Evolutionary conservation across 1,140 invertebrate species (phyloP).

Genomic region (Probaryconus sp.): DNA sequence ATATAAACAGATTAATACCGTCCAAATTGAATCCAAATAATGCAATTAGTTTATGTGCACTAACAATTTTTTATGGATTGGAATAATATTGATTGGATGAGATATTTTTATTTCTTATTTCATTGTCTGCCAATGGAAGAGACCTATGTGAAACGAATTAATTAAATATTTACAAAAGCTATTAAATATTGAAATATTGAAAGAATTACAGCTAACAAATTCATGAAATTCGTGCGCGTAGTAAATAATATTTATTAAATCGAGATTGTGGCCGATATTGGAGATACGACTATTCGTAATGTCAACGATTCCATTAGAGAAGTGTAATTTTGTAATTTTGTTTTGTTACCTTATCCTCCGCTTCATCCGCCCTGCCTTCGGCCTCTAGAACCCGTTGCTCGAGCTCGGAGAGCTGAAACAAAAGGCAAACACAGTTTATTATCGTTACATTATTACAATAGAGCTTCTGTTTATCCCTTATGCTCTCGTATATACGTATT

Average conservation of each 20-base stretch:
- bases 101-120: too few species aligned
- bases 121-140: too few species aligned
- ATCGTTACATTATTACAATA: constrained; percentile 57
- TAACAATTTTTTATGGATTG: too few species aligned
- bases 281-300: constrained; percentile 5
- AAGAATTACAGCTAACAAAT: too few species aligned
- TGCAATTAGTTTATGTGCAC: too few species aligned
- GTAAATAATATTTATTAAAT: background rate
- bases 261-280: background rate
- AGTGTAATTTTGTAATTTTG: constrained; percentile 50
- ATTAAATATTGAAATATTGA: too few species aligned
- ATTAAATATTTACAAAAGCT: too few species aligned
- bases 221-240: too few species aligned
- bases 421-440: constrained; percentile 74
- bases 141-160: too few species aligned
- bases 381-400: constrained; percentile 93
- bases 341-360: constrained; percentile 91
- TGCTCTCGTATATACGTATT: constrained; percentile 13
- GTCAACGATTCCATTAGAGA: constrained; percentile 45
- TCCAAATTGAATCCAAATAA: too few species aligned
- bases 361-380: constrained; percentile 92
- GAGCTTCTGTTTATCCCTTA: constrained; percentile 51
- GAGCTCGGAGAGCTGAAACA: constrained; percentile 92
- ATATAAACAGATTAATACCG: too few species aligned
- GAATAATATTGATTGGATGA: too few species aligned